Evolutionary conservation across 2,888 invertebrate genomes (phyloP), one percentile per base, ranked within the genome.

Genomic region (Ganaspis brasiliensis): DNA sequence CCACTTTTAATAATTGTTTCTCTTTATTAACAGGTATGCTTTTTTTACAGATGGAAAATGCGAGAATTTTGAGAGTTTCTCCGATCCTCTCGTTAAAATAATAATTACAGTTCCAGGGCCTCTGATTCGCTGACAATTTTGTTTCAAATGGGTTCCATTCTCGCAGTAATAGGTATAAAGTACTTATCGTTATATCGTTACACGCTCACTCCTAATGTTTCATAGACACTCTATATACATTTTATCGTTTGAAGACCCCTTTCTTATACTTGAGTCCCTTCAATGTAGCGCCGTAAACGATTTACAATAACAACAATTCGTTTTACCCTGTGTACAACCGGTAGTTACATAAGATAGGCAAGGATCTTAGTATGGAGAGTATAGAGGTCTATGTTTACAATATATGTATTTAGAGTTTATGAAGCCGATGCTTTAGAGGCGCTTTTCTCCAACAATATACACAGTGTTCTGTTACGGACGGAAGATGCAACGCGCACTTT

Each of bases 241-340:
- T 67, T 24, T 49, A 67, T 16, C 26, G 45, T 24, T 21, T 12
- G 40, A 67, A 14, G 24, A 24, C 67, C 45, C 45, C 45, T 45
- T n/a, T n/a, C 45, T 10, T 45, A 67, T 24, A 52, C 52, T 19
- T 24, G 24, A 45, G 9, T 21, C 40, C 45, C 40, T 10, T 21
- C 40, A 24, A 40, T 67, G 45, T 67, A 67, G 67, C 67, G 67
- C 26, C 67, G 67, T 45, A 67, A 67, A 67, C 67, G 67, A 67
- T 49, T 67, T 67, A 67, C 67, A 67, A 67, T 67, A 67, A 67
- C 67, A 67, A 67, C 67, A 67, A 67, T 74, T 71, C 73, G 21
- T 57, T 79, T 75, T 79, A 81, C 78, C 78, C 79, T 79, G 79
- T 74, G 59, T 52, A 49, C 63, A 73, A 75, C 74, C 77, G 79